Evolutionary conservation across 1,140 invertebrate genomes (phyloP).

Genomic region (Nymphalis io): DNA sequence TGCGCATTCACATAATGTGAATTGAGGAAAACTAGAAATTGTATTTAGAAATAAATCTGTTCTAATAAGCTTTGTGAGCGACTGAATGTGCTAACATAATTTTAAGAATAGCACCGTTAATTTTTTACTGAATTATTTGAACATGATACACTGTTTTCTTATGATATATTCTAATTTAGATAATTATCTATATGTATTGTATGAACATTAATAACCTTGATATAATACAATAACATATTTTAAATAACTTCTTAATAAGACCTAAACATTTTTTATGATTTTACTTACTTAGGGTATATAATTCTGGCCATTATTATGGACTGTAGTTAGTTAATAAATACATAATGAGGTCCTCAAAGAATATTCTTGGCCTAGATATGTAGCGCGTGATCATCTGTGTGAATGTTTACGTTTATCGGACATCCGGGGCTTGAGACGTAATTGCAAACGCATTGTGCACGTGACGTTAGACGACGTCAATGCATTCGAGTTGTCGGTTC

Average conservation of each 20-base stretch:
- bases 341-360: neutral
- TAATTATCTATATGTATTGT: too few species aligned
- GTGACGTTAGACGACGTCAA: conserved; percentile 20
- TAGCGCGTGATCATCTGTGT: conserved; percentile 21
- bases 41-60: conserved; percentile 2
- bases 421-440: conserved; percentile 35
- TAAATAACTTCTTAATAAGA: too few species aligned
- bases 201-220: too few species aligned
- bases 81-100: neutral
- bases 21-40: conserved; percentile 1
- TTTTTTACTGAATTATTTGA: too few species aligned
- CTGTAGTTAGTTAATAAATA: neutral
- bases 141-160: too few species aligned
- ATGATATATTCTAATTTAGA: too few species aligned
- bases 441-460: conserved; percentile 26
- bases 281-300: too few species aligned
- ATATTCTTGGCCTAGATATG: conserved; percentile 10
- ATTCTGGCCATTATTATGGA: too few species aligned
- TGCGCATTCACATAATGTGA: neutral
- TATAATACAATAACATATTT: too few species aligned
- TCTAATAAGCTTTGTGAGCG: neutral
- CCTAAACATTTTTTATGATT: too few species aligned
- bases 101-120: too few species aligned
- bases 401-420: conserved; percentile 41
- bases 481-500: conserved; percentile 17